Evolutionary conservation across 2,113 vertebrate species (phyloP).

Genomic region (Gadus chalcogrammus): DNA sequence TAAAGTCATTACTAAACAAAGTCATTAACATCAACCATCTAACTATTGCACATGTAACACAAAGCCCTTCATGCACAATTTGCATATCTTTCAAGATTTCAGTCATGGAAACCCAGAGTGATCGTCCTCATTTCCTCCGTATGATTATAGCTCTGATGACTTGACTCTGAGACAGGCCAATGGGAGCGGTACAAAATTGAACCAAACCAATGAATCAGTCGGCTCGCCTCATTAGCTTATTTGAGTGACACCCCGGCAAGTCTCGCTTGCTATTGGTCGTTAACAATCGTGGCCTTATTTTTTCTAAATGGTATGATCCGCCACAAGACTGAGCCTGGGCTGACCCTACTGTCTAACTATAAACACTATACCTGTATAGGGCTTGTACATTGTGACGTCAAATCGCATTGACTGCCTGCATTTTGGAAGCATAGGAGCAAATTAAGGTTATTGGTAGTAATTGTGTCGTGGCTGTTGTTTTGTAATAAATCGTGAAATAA

Average conservation of each 20-base stretch:
- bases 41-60: slow-evolving; percentile 60
- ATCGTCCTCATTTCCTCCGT: slow-evolving; percentile 46
- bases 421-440: no score
- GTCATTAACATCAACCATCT: slow-evolving; percentile 51
- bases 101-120: slow-evolving; percentile 55
- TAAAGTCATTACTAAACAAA: slow-evolving; percentile 58
- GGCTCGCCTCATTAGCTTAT: neutral
- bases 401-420: no score
- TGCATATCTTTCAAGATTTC: slow-evolving; percentile 69
- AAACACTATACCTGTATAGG: no score
- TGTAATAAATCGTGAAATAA: no score
- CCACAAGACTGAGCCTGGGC: neutral
- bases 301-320: slow-evolving; percentile 19
- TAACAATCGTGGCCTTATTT: neutral
- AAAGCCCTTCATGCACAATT: slow-evolving; percentile 72
- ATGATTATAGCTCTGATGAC: slow-evolving; percentile 20
- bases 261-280: slow-evolving; percentile 18
- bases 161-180: neutral
- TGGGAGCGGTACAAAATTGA: neutral
- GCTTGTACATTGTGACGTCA: no score
- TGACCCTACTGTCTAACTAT: no score
- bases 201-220: neutral
- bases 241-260: slow-evolving; percentile 4
- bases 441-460: no score
- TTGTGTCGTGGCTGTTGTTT: no score